These are phyloP conservation scores for Bombus terrestris DNA, from an alignment of 1,140 invertebrate species.

Conservation along the genomic window DNA sequence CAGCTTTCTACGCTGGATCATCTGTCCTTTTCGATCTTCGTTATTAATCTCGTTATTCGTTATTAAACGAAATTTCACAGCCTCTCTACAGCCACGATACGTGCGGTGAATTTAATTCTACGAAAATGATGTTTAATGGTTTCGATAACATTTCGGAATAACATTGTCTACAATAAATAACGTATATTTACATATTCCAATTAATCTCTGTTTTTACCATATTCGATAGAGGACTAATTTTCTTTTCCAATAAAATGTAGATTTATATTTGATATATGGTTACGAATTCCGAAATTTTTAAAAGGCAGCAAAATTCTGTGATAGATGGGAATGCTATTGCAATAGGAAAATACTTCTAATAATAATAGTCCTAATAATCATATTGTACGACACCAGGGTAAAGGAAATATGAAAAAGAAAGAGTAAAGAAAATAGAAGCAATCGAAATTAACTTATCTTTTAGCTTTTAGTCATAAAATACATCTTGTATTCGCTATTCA, in stretches of 20 bases:
- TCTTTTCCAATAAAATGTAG: not conserved
- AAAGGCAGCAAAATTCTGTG: not conserved
- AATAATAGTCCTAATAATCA: too few species aligned
- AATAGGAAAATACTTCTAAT: too few species aligned
- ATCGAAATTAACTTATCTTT: not conserved
- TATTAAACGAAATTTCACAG: slow-evolving; percentile 15
- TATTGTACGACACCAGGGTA: not conserved
- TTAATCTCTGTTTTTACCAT: not conserved
- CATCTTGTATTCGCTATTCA: not conserved
- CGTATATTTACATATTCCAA: not conserved
- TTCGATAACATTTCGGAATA: not conserved
- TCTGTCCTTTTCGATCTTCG: not conserved
- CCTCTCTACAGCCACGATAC: too few species aligned
- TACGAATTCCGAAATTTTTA: not conserved
- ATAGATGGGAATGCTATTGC: too few species aligned
- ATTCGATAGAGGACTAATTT: not conserved
- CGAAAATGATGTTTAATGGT: not conserved
- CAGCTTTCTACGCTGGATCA: slow-evolving; percentile 6
- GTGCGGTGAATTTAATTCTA: not conserved
- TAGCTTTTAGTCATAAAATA: not conserved
- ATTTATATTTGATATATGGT: not conserved
- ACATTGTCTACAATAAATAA: not conserved
- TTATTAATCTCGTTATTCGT: slow-evolving; percentile 38
- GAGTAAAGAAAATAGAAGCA: not conserved
- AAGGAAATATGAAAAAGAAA: not conserved